Conservation (phyloP, 2,113 vertebrate species). For the Hippocampus barbouri region DNA sequence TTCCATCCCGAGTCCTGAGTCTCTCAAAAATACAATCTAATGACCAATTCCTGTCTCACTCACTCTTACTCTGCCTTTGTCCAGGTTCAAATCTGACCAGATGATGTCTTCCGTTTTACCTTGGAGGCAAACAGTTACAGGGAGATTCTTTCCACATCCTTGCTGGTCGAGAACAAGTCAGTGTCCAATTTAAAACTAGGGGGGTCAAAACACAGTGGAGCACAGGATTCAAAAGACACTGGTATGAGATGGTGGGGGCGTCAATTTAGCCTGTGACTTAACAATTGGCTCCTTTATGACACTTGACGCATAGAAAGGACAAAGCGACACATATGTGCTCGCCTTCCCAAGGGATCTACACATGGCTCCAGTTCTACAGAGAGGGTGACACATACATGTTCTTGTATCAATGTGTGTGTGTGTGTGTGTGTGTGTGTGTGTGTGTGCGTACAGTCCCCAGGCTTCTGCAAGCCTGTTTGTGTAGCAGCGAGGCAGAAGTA, state of each 20-base stretch:
- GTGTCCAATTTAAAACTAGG: conserved; percentile 18
- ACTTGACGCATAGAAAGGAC: conserved; percentile 41
- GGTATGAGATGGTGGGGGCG: not conserved
- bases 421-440: conserved; percentile 14
- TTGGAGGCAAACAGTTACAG: not conserved
- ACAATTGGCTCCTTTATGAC: conserved; percentile 6
- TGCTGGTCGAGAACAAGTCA: conserved; percentile 27
- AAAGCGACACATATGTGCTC: conserved; percentile 49
- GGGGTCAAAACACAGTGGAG: conserved; percentile 22
- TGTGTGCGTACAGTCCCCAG: conserved; percentile 41
- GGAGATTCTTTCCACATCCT: not conserved
- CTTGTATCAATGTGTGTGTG: conserved; percentile 13
- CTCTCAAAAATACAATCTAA: conserved; percentile 21
- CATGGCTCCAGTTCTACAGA: conserved; percentile 40
- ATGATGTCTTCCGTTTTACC: conserved; percentile 4
- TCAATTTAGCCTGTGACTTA: conserved; percentile 4
- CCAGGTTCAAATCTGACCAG: not conserved
- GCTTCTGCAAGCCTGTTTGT: conserved; percentile 63
- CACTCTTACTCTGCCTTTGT: not conserved
- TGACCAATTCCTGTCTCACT: conserved; percentile 4
- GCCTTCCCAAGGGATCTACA: conserved; percentile 48
- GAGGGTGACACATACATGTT: conserved; percentile 34
- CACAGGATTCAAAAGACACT: conserved; percentile 23
- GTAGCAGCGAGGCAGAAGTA: conserved; percentile 63
- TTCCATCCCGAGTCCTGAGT: conserved; percentile 37